phyloP scores from a whole-genome alignment of 2,113 vertebrate genomes.

The Benitochromis conjunctus region DNA sequence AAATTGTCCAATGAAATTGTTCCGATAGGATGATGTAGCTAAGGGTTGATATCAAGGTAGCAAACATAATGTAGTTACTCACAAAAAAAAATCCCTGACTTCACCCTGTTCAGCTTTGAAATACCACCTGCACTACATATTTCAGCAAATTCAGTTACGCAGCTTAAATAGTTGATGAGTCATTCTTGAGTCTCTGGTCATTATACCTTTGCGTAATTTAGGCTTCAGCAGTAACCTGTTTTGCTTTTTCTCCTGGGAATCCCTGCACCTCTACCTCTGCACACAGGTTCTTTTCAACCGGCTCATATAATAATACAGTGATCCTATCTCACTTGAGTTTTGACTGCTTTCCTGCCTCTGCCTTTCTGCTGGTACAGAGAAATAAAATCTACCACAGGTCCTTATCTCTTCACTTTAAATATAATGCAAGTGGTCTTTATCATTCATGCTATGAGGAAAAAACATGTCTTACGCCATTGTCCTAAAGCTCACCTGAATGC shows the following conservation, averaged over 20 bases:
- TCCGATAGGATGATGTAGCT: neutral
- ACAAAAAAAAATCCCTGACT: neutral
- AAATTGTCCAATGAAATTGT: neutral
- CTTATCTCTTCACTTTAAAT: neutral
- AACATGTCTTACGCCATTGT: neutral
- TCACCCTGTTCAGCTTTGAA: neutral
- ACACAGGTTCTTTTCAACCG: neutral
- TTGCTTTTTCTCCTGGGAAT: neutral
- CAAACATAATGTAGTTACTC: neutral
- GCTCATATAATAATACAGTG: neutral
- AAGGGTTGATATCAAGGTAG: neutral
- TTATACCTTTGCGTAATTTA: neutral
- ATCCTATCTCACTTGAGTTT: neutral
- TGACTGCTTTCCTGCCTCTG: neutral
- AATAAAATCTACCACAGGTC: neutral
- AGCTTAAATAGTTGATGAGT: neutral
- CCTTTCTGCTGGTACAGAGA: neutral
- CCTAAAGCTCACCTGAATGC: neutral
- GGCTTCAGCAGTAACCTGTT: neutral
- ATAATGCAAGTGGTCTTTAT: neutral
- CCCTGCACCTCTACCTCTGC: rapidly evolving
- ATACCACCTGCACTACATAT: neutral
- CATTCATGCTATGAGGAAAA: neutral
- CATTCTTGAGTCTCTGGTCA: neutral
- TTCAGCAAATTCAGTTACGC: neutral